Evolutionary conservation across 1,140 invertebrate genomes (phyloP).

Genomic region (Platorchestia sp.): DNA sequence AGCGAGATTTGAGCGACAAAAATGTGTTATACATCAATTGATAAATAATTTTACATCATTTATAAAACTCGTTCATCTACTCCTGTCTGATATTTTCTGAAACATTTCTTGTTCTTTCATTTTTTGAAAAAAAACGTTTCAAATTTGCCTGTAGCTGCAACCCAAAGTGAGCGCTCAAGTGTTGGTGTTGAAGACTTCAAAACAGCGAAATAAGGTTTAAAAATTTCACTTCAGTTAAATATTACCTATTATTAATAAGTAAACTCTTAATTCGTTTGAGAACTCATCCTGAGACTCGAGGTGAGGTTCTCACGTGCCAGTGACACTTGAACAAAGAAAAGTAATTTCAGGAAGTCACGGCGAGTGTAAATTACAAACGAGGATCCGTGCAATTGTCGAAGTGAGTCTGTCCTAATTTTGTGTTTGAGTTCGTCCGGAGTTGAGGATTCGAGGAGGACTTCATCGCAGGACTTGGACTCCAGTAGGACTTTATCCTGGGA

Average conservation of each 20-base stretch:
- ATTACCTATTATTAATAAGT: neutral
- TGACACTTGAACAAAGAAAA: neutral
- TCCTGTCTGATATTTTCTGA: no score
- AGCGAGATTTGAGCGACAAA: neutral
- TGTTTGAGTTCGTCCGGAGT: neutral
- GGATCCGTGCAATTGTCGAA: neutral
- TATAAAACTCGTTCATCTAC: no score
- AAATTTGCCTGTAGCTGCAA: neutral
- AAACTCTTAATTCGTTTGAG: neutral
- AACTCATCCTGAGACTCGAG: neutral
- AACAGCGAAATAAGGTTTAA: no score
- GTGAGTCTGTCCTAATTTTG: neutral
- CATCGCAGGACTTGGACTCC: neutral
- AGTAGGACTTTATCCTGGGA: neutral
- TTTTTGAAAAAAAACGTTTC: neutral
- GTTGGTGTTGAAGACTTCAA: neutral
- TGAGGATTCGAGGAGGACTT: neutral
- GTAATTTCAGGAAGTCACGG: neutral
- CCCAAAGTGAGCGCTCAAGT: neutral
- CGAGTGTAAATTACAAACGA: neutral
- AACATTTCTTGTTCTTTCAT: neutral
- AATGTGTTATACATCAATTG: no score
- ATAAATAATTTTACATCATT: no score
- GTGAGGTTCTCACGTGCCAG: neutral
- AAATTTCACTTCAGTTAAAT: neutral